Evolutionary conservation across 1,140 invertebrate genomes (phyloP).

Genomic region (Aphelenchoides besseyi): DNA sequence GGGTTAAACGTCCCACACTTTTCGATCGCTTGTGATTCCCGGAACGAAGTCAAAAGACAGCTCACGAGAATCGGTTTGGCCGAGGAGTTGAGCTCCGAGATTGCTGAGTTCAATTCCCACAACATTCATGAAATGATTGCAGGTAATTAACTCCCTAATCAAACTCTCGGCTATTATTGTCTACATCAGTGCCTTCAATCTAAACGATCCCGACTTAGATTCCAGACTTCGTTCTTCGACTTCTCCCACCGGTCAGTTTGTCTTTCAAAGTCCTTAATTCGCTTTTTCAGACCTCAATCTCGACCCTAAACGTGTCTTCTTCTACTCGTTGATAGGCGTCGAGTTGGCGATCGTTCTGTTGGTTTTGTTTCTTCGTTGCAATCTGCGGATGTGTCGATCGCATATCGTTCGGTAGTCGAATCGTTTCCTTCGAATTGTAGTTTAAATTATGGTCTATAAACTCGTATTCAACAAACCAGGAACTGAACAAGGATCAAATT

Average conservation of each 20-base stretch:
- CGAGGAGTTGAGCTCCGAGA: not conserved
- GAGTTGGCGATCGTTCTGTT: conserved; percentile 12
- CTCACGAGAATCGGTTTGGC: not conserved
- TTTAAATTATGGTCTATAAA: not conserved
- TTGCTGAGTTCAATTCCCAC: not conserved
- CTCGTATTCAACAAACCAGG: not conserved
- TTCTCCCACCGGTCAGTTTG: not conserved
- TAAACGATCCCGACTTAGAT: conserved; percentile 1
- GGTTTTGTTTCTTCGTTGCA: conserved; percentile 18
- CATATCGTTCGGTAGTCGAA: not conserved
- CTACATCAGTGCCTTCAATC: conserved; percentile 15
- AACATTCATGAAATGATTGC: not conserved
- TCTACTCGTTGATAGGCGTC: conserved; percentile 1
- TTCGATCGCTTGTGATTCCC: not conserved
- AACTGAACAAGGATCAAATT: not conserved
- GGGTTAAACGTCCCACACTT: not conserved
- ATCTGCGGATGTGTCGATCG: conserved; percentile 19
- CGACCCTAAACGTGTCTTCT: not conserved
- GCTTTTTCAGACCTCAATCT: not conserved
- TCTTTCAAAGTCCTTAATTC: not conserved
- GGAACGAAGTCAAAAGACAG: not conserved
- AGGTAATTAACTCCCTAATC: conserved; percentile 18
- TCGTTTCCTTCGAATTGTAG: not conserved
- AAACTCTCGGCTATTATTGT: conserved; percentile 19
- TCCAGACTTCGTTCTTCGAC: not conserved